A percentile compares a stretch with the other conserved stretches of the same genome.
These are phyloP conservation scores for Eupleurogrammus muticus DNA, from an alignment of 2,797 vertebrate genomes.

Conservation along the genomic window DNA sequence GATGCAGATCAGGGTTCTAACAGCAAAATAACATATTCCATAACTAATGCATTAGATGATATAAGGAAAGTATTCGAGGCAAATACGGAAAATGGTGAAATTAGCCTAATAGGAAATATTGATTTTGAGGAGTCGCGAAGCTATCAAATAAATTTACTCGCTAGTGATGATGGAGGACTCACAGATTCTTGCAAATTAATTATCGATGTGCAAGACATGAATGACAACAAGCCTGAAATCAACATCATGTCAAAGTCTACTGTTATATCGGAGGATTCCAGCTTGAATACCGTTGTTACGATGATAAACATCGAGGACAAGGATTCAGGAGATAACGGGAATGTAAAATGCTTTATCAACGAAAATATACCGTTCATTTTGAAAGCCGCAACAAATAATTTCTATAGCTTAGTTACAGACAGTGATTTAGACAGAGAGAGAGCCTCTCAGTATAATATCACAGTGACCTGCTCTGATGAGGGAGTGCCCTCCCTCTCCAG, in stretches of 20 bases:
- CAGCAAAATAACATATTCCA: conserved; percentile 62
- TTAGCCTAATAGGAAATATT: conserved; percentile 67
- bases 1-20: conserved; percentile 83
- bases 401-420: too few relatives aligned
- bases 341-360: conserved; percentile 66
- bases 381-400: conserved; percentile 35
- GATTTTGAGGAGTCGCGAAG: conserved; percentile 77
- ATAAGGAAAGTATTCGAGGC: conserved; percentile 78
- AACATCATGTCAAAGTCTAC: conserved; percentile 56
- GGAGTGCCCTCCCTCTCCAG: too few relatives aligned
- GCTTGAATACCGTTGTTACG: conserved; percentile 31
- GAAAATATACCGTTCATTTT: conserved; percentile 68
- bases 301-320: conserved; percentile 61
- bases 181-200: conserved; percentile 66
- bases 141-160: conserved; percentile 81
- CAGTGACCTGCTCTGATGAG: too few relatives aligned
- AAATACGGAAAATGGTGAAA: conserved; percentile 73
- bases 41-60: conserved; percentile 45
- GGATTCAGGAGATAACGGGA: conserved; percentile 74
- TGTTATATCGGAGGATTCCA: conserved; percentile 51
- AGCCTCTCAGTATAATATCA: too few relatives aligned
- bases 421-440: too few relatives aligned
- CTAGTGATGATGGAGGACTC: conserved; percentile 66
- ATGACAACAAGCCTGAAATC: conserved; percentile 69
- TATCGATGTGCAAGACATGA: conserved; percentile 65